Evolutionary conservation across 37 sponge, comb jelly and placozoan genomes (phyloP).

Genomic region (Sycon ciliatum): DNA sequence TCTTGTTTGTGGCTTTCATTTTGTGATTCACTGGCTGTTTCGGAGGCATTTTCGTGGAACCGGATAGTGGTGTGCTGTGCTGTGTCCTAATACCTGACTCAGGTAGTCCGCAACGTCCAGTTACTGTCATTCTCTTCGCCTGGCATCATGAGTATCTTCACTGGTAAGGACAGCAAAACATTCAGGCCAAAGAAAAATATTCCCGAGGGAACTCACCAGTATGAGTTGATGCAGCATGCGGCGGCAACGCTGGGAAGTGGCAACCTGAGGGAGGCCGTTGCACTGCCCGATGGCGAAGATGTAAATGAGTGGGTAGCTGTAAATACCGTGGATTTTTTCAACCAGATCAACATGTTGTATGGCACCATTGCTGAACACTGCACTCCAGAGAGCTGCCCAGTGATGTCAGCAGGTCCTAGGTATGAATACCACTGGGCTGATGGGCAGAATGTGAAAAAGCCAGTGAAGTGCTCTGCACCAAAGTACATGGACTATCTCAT

Average conservation of each 20-base stretch:
- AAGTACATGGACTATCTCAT: slow-evolving; percentile 98
- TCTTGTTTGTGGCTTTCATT: too few relatives aligned
- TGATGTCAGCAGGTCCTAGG: slow-evolving; percentile 99
- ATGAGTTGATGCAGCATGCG: slow-evolving; percentile 82
- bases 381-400: slow-evolving; percentile 81
- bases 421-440: slow-evolving; percentile 99
- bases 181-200: slow-evolving; percentile 87
- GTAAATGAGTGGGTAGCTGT: slow-evolving; percentile 99
- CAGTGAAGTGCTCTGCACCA: slow-evolving; percentile 98
- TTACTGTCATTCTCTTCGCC: too few relatives aligned
- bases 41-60: too few relatives aligned
- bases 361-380: slow-evolving; percentile 95
- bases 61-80: too few relatives aligned
- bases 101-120: too few relatives aligned
- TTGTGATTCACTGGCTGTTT: too few relatives aligned
- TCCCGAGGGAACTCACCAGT: slow-evolving; percentile 79
- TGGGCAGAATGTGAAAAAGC: slow-evolving; percentile 89
- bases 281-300: slow-evolving; percentile 94
- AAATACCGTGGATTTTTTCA: slow-evolving; percentile 98
- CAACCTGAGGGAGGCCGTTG: slow-evolving; percentile 87
- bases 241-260: slow-evolving; percentile 89
- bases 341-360: slow-evolving; percentile 99
- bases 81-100: too few relatives aligned
- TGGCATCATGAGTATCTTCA: too few relatives aligned
- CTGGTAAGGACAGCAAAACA: slow-evolving; percentile 75